A percentile compares a stretch with the other conserved stretches of the same genome.
phyloP scores from a whole-genome alignment of 2,888 invertebrate species.

The Apamea sordens region DNA sequence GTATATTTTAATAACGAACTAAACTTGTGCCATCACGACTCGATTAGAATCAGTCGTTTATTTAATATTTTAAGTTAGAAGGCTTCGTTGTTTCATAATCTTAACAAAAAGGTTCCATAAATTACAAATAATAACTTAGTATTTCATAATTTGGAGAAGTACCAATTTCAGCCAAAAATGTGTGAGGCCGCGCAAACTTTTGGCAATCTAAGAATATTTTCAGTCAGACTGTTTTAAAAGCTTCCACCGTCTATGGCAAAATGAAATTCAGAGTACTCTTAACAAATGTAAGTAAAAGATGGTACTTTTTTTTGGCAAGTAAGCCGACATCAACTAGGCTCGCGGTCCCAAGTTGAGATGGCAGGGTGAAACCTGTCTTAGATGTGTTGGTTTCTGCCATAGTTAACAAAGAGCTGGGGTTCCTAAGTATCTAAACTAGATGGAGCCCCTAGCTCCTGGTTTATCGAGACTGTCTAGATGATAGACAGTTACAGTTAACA shows the following conservation, averaged over 20 bases:
- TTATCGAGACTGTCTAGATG: background rate
- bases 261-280: conserved; percentile 13
- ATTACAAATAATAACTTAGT: conserved; percentile 50
- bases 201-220: conserved; percentile 57
- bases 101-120: conserved; percentile 42
- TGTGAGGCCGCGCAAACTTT: conserved; percentile 48
- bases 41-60: conserved; percentile 9
- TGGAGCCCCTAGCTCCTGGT: background rate
- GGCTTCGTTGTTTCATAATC: conserved; percentile 39
- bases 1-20: background rate
- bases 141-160: conserved; percentile 60
- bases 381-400: background rate
- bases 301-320: conserved; percentile 10
- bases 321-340: background rate
- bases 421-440: background rate
- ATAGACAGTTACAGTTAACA: background rate
- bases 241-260: background rate
- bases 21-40: background rate
- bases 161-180: conserved; percentile 57
- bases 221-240: conserved; percentile 25
- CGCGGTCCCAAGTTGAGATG: background rate
- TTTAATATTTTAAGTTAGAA: background rate
- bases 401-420: background rate
- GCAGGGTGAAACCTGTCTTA: background rate
- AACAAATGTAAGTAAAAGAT: background rate